phyloP scores from a whole-genome alignment of 2,113 vertebrate genomes.

The Paradisaea rubra region DNA sequence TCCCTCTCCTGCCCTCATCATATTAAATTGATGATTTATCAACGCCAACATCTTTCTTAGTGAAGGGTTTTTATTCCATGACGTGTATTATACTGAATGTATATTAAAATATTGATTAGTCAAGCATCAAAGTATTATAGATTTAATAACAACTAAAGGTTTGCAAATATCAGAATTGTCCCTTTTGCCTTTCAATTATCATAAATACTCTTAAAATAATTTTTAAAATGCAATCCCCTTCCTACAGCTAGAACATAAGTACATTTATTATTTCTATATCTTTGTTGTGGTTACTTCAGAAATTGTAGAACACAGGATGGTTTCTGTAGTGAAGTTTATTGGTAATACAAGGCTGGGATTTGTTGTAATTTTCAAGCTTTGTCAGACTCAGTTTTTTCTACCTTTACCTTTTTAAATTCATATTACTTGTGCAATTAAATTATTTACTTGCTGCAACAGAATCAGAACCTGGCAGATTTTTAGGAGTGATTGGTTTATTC shows the following conservation, averaged over 20 bases:
- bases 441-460: neutral
- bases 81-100: neutral
- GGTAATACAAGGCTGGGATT: neutral
- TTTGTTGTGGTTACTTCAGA: neutral
- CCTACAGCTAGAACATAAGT: neutral
- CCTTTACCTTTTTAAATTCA: accelerated
- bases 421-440: neutral
- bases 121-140: neutral
- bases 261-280: neutral
- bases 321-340: neutral
- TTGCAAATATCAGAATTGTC: neutral
- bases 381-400: neutral
- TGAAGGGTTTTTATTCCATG: neutral
- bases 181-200: neutral
- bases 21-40: neutral
- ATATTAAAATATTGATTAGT: neutral
- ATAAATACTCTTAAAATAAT: neutral
- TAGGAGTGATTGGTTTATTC: neutral
- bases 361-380: neutral
- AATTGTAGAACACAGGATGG: neutral
- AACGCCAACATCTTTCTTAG: neutral
- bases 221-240: neutral
- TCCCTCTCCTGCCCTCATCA: accelerated
- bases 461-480: neutral
- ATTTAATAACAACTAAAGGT: neutral